Conservation (phyloP, 2,797 vertebrate genomes). For the Sorex maritimensis region DNA sequence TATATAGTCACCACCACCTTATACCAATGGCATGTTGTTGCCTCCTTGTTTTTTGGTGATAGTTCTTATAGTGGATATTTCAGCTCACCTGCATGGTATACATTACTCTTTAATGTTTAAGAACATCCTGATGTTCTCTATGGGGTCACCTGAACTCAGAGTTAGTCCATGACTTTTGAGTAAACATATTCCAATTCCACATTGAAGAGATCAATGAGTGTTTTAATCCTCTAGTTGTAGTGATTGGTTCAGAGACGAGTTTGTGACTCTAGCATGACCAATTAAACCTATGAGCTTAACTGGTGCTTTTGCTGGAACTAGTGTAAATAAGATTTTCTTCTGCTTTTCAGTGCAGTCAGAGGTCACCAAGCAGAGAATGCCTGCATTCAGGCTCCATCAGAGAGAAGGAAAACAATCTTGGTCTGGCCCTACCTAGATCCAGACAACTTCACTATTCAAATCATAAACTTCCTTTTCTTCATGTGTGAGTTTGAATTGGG, state of each 20-base stretch:
- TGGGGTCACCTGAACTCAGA: neutral
- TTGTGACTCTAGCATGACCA: slow-evolving; percentile 13
- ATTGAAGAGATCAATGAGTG: neutral
- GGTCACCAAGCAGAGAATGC: neutral
- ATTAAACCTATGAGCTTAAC: neutral
- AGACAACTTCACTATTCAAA: neutral
- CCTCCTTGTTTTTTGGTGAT: neutral
- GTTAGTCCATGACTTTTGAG: neutral
- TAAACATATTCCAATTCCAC: slow-evolving; percentile 22
- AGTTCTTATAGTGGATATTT: neutral
- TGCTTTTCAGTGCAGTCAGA: neutral
- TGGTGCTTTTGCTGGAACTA: neutral
- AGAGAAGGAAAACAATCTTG: slow-evolving; percentile 32
- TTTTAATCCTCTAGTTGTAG: too few species aligned
- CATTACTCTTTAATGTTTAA: neutral
- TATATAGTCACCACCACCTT: neutral
- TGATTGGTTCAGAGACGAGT: neutral
- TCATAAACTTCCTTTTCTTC: neutral
- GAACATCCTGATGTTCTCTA: neutral
- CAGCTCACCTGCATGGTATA: neutral
- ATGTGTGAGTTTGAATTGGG: slow-evolving; percentile 28
- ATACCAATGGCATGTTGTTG: neutral
- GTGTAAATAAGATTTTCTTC: neutral
- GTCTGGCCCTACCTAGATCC: neutral
- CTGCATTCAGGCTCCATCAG: neutral